phyloP scores from a whole-genome alignment of 2,113 vertebrate genomes.

The Poeciliopsis retropinna region DNA sequence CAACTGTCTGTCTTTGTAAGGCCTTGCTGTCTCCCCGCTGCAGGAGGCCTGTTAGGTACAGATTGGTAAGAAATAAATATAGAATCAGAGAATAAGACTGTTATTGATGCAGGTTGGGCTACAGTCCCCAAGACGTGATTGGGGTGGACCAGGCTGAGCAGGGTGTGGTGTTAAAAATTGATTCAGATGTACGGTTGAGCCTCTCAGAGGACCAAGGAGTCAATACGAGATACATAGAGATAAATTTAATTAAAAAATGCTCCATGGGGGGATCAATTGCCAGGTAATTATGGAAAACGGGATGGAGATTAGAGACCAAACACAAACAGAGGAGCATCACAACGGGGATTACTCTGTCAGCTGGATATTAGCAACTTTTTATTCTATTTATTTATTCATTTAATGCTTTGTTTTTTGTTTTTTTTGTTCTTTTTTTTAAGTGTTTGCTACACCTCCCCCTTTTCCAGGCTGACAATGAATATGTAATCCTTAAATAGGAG shows the following conservation, averaged over 20 bases:
- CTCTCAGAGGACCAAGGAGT: conserved; percentile 36
- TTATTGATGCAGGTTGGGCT: conserved; percentile 41
- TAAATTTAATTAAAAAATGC: conserved; percentile 54
- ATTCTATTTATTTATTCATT: conserved; percentile 2
- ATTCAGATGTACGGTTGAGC: conserved; percentile 38
- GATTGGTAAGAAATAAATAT: conserved; percentile 46
- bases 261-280: conserved; percentile 49
- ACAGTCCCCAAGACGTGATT: conserved; percentile 19
- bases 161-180: conserved; percentile 12
- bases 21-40: conserved; percentile 45
- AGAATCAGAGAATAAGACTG: conserved; percentile 24
- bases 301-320: conserved; percentile 57
- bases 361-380: conserved; percentile 10
- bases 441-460: conserved; percentile 11
- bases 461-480: conserved; percentile 36
- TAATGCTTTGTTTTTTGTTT: background rate
- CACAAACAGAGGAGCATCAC: conserved; percentile 50
- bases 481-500: conserved; percentile 67
- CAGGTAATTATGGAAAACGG: conserved; percentile 66
- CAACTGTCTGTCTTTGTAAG: conserved; percentile 59
- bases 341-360: conserved; percentile 24
- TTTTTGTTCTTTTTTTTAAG: background rate
- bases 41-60: conserved; percentile 43
- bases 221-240: conserved; percentile 52
- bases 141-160: conserved; percentile 23